Conservation (phyloP, 2,113 vertebrate species). For the Scolopax mira region DNA sequence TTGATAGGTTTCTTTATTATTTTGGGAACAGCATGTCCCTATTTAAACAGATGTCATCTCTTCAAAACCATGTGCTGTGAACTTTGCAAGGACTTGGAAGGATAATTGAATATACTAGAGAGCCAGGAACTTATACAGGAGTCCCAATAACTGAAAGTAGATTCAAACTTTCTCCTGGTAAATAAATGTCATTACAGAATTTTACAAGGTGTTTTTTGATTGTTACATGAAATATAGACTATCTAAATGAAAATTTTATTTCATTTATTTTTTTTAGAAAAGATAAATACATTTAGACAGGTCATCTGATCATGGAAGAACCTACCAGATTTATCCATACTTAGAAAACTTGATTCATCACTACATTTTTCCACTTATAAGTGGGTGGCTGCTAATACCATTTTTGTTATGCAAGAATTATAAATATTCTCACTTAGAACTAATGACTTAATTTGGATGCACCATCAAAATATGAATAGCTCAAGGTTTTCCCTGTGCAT, state of each 20-base stretch:
- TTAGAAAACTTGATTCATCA: neutral
- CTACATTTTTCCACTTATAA: neutral
- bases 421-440: slow-evolving; percentile 21
- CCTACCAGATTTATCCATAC: neutral
- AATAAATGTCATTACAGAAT: neutral
- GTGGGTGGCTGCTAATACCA: slow-evolving; percentile 2
- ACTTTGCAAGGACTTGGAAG: slow-evolving; percentile 7
- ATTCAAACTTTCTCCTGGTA: neutral
- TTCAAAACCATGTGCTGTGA: neutral
- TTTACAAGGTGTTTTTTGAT: neutral
- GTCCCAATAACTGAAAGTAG: neutral
- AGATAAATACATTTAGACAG: neutral
- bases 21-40: neutral
- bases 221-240: neutral
- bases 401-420: slow-evolving; percentile 22
- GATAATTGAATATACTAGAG: neutral
- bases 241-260: neutral
- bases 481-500: neutral
- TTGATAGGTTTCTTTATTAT: neutral
- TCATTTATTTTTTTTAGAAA: neutral
- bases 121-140: neutral
- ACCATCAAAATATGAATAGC: neutral
- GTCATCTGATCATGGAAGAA: neutral
- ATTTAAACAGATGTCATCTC: neutral
- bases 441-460: slow-evolving; percentile 6